phyloP scores from a whole-genome alignment of 2,797 vertebrate species.

The Buceros bicornis region DNA sequence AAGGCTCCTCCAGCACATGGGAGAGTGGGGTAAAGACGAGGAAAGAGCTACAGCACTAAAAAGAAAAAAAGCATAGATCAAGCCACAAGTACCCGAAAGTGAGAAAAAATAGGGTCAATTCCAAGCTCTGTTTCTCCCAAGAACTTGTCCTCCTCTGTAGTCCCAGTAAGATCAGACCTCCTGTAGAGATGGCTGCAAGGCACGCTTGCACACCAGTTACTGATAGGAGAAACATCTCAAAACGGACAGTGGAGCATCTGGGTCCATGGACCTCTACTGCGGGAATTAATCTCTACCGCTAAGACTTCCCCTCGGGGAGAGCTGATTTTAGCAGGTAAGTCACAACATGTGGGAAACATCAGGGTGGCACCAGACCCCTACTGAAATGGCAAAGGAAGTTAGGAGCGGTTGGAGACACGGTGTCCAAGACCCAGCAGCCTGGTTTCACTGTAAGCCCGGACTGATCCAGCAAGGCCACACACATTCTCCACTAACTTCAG shows the following conservation, averaged over 20 bases:
- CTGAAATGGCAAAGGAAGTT: neutral
- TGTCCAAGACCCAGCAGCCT: neutral
- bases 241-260: neutral
- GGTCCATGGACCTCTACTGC: neutral
- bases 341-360: constrained; percentile 7
- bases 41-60: neutral
- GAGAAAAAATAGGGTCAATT: neutral
- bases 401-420: neutral
- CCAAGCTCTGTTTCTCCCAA: neutral
- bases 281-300: constrained; percentile 2
- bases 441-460: neutral
- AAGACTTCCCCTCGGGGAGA: neutral
- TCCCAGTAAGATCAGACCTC: neutral
- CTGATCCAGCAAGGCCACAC: neutral
- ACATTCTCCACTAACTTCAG: neutral
- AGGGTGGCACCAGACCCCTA: neutral
- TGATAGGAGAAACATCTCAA: neutral
- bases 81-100: neutral
- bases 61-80: neutral
- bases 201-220: neutral
- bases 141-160: neutral
- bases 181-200: neutral
- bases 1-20: neutral
- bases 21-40: neutral
- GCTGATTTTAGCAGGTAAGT: neutral